These are phyloP conservation scores for Nibea coibor DNA, from an alignment of 2,113 vertebrate species.

Conservation along the genomic window DNA sequence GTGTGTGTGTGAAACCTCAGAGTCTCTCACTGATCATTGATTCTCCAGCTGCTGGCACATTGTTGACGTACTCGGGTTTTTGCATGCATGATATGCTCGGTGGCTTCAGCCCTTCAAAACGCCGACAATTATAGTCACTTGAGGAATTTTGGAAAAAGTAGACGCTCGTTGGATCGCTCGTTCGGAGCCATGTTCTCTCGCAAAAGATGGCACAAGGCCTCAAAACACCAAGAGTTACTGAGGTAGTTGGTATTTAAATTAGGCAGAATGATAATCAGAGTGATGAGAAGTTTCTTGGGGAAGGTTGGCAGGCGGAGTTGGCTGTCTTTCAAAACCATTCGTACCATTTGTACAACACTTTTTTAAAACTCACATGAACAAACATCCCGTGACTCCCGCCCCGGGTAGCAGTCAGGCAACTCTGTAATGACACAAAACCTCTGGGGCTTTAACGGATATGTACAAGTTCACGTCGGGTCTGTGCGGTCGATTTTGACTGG, in stretches of 20 bases:
- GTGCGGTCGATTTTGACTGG: background rate
- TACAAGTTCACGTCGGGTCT: slow-evolving; percentile 2
- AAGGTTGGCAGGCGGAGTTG: background rate
- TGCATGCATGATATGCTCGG: slow-evolving; percentile 41
- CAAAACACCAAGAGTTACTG: slow-evolving; percentile 18
- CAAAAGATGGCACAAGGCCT: slow-evolving; percentile 1
- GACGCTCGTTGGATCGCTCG: background rate
- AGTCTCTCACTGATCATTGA: slow-evolving; percentile 58
- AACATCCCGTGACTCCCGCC: slow-evolving; percentile 8
- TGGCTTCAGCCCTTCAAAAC: slow-evolving; percentile 48
- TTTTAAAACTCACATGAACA: background rate
- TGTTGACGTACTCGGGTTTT: slow-evolving; percentile 35
- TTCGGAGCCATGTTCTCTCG: slow-evolving; percentile 17
- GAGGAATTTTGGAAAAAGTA: slow-evolving; percentile 20
- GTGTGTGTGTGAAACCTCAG: slow-evolving; percentile 63
- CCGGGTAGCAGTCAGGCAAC: background rate
- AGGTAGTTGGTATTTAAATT: slow-evolving; percentile 27
- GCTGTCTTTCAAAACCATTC: slow-evolving; percentile 16
- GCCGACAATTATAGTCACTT: slow-evolving; percentile 51
- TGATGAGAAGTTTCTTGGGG: slow-evolving; percentile 26
- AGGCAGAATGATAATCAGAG: slow-evolving; percentile 3
- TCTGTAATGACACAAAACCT: background rate
- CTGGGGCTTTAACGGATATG: background rate
- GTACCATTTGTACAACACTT: background rate
- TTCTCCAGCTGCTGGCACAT: slow-evolving; percentile 55